Base-by-base conservation (phyloP, 2,797 vertebrate genomes). In the Parotocinclus haroldoi region DNA sequence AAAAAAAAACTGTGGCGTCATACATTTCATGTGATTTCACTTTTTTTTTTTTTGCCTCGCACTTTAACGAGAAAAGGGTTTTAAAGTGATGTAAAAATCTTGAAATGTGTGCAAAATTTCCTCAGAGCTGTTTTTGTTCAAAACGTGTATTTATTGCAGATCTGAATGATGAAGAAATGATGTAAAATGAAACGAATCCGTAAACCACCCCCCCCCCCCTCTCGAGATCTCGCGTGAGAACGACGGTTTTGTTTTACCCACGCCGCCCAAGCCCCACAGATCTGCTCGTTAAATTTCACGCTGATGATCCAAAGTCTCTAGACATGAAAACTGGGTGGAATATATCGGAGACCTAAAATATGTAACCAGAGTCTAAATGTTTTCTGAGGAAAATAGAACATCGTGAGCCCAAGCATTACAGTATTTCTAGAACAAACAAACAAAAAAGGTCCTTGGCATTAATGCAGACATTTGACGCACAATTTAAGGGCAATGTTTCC, bases 1-100 rank as follows among this genome's bases (percentile, higher is more conserved):
- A 63, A 51, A 16, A 5, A 40, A 42, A 27, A 40, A 38, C 40
- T 17, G 68, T 61, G 54, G 59, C 45, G 75, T 74, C 64, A 64
- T 84, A 83, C 83, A 88, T 90, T 90, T 90, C 86, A 82, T 86
- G 88, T 84, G 87, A 86, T 84, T 83, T n/a, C n/a, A n/a, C n/a
- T n/a, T n/a, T n/a, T n/a, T 80, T 81, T 87, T 82, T 62, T 53
- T 55, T 85, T 83, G 85, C 89, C 87, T 90, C 89, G 90, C 90
- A 90, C 90, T 91, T 90, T 89, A 91, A 79, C 12, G 82, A 82
- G 76, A 60, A 66, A 67, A 66, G 8, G 54, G 62, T 67, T 54
- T 62, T 59, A 59, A 58, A 67, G 72, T 59, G 48, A 50, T 13
- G 1, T 14, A 12, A 44, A 64, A 72, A 69, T 68, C 44, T 37